These are phyloP conservation scores for Agapetus fuscipes DNA, from an alignment of 2,888 invertebrate genomes.

Conservation along the genomic window DNA sequence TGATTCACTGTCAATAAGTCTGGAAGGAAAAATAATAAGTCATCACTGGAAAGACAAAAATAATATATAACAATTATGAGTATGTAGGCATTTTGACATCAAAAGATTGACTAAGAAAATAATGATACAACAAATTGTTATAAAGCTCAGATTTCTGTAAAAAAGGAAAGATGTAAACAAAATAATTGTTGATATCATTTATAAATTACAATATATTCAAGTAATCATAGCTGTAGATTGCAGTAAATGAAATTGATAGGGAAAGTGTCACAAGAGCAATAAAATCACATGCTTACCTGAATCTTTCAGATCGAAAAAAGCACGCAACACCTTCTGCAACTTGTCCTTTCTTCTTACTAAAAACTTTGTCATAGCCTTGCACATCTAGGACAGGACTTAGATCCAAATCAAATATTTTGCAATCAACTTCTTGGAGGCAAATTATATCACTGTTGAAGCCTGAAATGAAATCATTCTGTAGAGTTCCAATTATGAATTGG, in stretches of 20 bases:
- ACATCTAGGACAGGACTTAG: conserved; percentile 49
- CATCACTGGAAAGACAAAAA: too few species aligned
- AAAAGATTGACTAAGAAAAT: conserved; percentile 9
- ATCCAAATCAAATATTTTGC: conserved; percentile 60
- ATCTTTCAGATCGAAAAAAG: conserved; percentile 62
- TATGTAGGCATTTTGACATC: not conserved
- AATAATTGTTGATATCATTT: conserved; percentile 7
- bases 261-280: too few species aligned
- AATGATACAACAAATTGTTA: not conserved
- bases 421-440: conserved; percentile 90
- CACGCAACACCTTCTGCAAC: conserved; percentile 74
- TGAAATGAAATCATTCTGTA: conserved; percentile 27
- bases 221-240: too few species aligned
- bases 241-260: too few species aligned
- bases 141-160: conserved; percentile 6
- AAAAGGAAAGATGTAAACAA: conserved; percentile 8
- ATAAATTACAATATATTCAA: too few species aligned
- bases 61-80: conserved; percentile 4
- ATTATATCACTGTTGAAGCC: conserved; percentile 88
- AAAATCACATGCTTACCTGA: conserved; percentile 54
- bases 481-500: conserved; percentile 1
- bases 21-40: too few species aligned
- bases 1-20: conserved; percentile 42
- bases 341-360: conserved; percentile 61
- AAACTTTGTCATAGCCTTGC: conserved; percentile 49